A percentile compares a stretch with the other conserved stretches of the same genome.
These are phyloP conservation scores for Myzus persicae DNA, from an alignment of 1,140 invertebrate species.

Conservation along the genomic window DNA sequence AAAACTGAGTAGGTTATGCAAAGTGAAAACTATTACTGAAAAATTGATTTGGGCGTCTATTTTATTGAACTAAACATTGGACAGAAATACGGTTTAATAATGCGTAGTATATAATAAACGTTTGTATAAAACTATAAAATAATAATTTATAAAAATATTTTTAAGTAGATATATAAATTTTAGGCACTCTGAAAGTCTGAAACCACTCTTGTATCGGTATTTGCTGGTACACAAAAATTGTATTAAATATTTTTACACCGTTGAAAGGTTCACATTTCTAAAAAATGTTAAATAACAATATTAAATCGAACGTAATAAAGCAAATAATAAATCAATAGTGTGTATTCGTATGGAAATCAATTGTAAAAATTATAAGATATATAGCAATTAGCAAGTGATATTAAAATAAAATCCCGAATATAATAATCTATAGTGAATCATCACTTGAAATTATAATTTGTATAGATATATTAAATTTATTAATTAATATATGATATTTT, in stretches of 20 bases:
- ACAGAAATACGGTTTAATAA: not conserved
- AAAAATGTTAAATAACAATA: not conserved
- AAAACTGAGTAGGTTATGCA: not conserved
- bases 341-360: not conserved
- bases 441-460: too few relatives aligned
- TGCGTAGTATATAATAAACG: not conserved
- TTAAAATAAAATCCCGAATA: not conserved
- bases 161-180: not conserved
- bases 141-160: not conserved
- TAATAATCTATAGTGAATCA: not conserved
- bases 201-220: not conserved
- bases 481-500: too few relatives aligned
- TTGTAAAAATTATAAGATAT: not conserved
- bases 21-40: not conserved
- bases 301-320: not conserved
- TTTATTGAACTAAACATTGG: not conserved
- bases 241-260: not conserved
- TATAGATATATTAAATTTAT: too few relatives aligned
- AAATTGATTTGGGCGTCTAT: not conserved
- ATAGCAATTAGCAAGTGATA: not conserved
- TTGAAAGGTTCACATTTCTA: not conserved
- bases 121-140: not conserved
- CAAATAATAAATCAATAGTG: not conserved
- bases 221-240: not conserved
- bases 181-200: not conserved